A percentile compares a stretch with the other conserved stretches of the same genome.
Evolutionary conservation across 2,113 vertebrate genomes (phyloP).

Genomic region (Plotosus lineatus): DNA sequence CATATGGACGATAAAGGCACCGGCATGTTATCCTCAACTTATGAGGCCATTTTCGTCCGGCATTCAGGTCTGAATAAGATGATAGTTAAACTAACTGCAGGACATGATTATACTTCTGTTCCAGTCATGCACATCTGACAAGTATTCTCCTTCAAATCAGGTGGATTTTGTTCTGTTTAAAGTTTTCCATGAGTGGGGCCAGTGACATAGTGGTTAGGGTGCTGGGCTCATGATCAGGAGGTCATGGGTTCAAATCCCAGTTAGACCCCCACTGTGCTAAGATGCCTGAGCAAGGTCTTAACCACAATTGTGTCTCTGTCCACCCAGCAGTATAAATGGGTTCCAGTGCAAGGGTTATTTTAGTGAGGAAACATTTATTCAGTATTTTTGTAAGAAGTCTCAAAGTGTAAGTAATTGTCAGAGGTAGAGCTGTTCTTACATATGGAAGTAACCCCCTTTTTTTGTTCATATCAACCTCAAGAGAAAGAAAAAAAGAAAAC

Average conservation of each 20-base stretch:
- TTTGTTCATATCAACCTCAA: neutral
- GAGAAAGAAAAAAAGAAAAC: neutral
- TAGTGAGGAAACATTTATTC: neutral
- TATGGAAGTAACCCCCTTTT: neutral
- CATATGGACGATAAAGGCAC: neutral
- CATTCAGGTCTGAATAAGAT: conserved; percentile 7
- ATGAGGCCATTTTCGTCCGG: neutral
- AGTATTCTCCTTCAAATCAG: neutral
- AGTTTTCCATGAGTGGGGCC: too few relatives aligned
- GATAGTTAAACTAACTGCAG: neutral
- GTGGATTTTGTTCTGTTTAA: neutral
- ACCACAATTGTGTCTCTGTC: too few relatives aligned
- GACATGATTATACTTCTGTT: conserved; percentile 13
- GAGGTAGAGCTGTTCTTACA: neutral
- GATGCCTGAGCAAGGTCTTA: too few relatives aligned
- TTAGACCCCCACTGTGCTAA: too few relatives aligned
- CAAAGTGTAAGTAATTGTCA: neutral
- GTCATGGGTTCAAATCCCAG: too few relatives aligned
- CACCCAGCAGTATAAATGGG: too few relatives aligned
- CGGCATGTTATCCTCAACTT: neutral
- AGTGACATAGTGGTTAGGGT: too few relatives aligned
- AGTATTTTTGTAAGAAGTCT: neutral
- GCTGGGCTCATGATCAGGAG: too few relatives aligned
- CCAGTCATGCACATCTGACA: conserved; percentile 9
- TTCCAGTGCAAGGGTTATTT: too few relatives aligned